Evolutionary conservation across 2,113 vertebrate species (phyloP).

Genomic region (Triplophysa tibetana): DNA sequence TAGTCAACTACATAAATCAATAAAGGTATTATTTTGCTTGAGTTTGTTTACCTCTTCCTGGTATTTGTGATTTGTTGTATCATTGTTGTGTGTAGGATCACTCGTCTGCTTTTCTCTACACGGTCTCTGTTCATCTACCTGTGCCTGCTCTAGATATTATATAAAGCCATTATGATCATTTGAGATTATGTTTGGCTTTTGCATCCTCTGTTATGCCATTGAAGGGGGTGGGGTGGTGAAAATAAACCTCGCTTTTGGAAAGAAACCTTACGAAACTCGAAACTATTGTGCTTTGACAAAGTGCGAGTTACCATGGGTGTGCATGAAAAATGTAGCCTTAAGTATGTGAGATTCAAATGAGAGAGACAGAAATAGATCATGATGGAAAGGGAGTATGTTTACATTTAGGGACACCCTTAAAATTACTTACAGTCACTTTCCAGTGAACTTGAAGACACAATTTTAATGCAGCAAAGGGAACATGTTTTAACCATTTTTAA

Average conservation of each 20-base stretch:
- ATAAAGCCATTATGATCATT: conserved; percentile 49
- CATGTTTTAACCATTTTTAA: too few species aligned
- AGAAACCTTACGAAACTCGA: conserved; percentile 27
- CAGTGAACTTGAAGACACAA: too few species aligned
- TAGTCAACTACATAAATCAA: too few species aligned
- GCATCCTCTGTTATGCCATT: conserved; percentile 26
- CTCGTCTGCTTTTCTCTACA: not conserved
- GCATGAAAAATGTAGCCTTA: not conserved
- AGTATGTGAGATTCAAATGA: not conserved
- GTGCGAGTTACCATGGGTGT: not conserved
- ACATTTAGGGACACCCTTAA: not conserved
- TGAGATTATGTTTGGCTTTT: conserved; percentile 38
- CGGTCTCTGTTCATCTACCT: conserved; percentile 39
- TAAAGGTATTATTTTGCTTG: not conserved
- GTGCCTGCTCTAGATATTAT: conserved; percentile 42
- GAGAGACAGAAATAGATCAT: not conserved
- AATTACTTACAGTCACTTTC: too few species aligned
- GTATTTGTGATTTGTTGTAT: not conserved
- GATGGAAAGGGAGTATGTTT: not conserved
- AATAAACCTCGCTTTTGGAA: conserved; percentile 18
- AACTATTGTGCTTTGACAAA: conserved; percentile 14
- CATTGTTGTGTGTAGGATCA: not conserved
- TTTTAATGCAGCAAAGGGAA: too few species aligned
- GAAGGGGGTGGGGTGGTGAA: not conserved
- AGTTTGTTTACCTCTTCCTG: not conserved